These are phyloP conservation scores for Halichondria panicea DNA, from an alignment of 37 sponge, comb jelly and placozoan genomes.

Conservation along the genomic window DNA sequence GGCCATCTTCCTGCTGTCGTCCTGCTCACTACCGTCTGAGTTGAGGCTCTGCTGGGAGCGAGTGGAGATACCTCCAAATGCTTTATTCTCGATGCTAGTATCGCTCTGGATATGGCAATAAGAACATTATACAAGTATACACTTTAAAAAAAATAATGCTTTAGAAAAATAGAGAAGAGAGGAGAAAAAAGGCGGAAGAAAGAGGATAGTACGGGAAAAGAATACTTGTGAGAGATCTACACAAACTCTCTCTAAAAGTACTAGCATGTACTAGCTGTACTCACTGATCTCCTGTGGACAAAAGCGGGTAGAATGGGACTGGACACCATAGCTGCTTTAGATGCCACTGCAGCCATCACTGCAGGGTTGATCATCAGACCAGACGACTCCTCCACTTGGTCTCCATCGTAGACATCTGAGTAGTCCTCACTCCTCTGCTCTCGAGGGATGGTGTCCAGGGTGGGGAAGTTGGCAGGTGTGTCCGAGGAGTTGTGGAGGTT, in stretches of 20 bases:
- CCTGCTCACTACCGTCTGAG: conserved; percentile 14
- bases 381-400: conserved; percentile 3
- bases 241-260: no score
- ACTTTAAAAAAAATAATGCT: background rate
- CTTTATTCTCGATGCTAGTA: background rate
- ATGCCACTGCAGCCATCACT: conserved; percentile 32
- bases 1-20: conserved; percentile 2
- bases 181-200: no score
- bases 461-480: conserved; percentile 70
- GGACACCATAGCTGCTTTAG: conserved; percentile 19
- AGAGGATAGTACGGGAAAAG: no score
- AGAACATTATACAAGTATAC: background rate
- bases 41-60: conserved; percentile 8
- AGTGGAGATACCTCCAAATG: background rate
- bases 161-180: background rate
- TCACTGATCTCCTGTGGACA: conserved; percentile 1
- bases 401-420: conserved; percentile 62
- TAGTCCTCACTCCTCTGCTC: conserved; percentile 44
- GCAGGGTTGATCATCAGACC: conserved; percentile 57
- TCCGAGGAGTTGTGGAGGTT: conserved; percentile 67
- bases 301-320: background rate
- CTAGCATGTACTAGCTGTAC: background rate
- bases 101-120: background rate
- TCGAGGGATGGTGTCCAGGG: conserved; percentile 58
- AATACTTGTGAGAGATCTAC: no score